Percentiles rank a stretch among this genome's conserved stretches.
Conservation (phyloP, 1,140 invertebrate species). For the Sitodiplosis mosellana region DNA sequence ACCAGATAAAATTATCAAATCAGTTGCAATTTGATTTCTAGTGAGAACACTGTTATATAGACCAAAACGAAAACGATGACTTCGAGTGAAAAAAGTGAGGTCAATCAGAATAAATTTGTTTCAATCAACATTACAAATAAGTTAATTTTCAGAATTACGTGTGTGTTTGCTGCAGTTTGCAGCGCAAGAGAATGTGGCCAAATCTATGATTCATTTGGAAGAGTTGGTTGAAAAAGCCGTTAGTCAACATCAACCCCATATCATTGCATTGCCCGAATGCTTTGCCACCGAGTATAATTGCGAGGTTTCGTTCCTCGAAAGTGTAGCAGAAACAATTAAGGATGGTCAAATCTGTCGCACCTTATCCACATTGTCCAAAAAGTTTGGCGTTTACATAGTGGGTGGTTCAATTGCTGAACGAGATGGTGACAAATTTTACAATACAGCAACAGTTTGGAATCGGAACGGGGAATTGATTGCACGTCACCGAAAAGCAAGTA, state of each 20-base stretch:
- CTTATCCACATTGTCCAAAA: conserved; percentile 55
- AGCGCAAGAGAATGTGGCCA: background rate
- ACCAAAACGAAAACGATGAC: too few relatives aligned
- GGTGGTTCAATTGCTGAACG: conserved; percentile 81
- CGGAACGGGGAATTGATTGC: conserved; percentile 55
- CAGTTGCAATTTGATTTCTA: too few relatives aligned
- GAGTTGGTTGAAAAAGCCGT: conserved; percentile 38
- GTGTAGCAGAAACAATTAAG: conserved; percentile 51
- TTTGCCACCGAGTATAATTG: conserved; percentile 45
- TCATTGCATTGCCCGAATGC: conserved; percentile 77
- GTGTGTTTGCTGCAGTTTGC: background rate
- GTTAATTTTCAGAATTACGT: background rate
- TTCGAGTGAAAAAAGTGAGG: too few relatives aligned
- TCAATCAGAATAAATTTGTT: too few relatives aligned
- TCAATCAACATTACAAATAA: too few relatives aligned
- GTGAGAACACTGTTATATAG: too few relatives aligned
- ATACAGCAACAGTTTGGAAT: conserved; percentile 81
- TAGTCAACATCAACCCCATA: conserved; percentile 48
- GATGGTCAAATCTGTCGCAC: conserved; percentile 48
- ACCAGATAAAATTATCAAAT: too few relatives aligned
- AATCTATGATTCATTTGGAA: background rate
- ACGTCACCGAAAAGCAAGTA: conserved; percentile 48
- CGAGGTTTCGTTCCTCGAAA: background rate
- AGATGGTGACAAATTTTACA: conserved; percentile 46
- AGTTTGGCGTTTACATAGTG: conserved; percentile 62